Evolutionary conservation across 1,140 invertebrate genomes (phyloP), one percentile per base, ranked within the genome.

Genomic region (Panonychus citri): DNA sequence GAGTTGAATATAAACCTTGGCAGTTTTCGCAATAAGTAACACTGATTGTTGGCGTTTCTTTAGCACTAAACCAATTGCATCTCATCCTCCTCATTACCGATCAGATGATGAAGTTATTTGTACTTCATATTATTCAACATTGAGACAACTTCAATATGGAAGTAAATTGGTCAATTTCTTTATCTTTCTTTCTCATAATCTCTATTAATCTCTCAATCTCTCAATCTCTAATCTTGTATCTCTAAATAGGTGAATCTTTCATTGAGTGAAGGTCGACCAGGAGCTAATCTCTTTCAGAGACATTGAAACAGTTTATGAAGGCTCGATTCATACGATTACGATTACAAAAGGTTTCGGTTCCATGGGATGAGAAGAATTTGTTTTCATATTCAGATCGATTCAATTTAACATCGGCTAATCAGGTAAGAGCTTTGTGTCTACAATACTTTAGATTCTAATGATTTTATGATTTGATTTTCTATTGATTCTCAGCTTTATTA

Each of bases 51-150:
- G 81, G 57, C 78, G 76, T 24, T 81, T 79, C 65, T 95, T 94
- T 65, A 86, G 85, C 5, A 74, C 77, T 28, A 62, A 61, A 19
- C 67, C 73, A 34, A 70, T 69, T 50, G 79, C 86, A 57, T 81
- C 78, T 56, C 70, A 84, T 56, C 75, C 78, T 55, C 79, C 82
- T 0, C 86, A 93, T n/a, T 77, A 74, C 0, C 76, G 76, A 55
- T 91, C 97, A 66, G 83, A 95, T 69, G 82, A 86, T 46, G 90
- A 97, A 3, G 82, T 93, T 56, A 98, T 94, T 69, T 85, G 83
- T 17, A 94, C 86, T 0, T 82, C 89, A 64, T 93, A 85, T 67
- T 87, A 81, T 67, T 95, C 93, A 0, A 87, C 87, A 70, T 86
- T 97, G 60, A 85, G 97, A 0, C 94, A 94, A 1, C 71, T 98